Percentiles rank a stretch among this genome's conserved stretches.
These are phyloP conservation scores for Epinephelus moara DNA, from an alignment of 2,113 vertebrate species.

Conservation along the genomic window DNA sequence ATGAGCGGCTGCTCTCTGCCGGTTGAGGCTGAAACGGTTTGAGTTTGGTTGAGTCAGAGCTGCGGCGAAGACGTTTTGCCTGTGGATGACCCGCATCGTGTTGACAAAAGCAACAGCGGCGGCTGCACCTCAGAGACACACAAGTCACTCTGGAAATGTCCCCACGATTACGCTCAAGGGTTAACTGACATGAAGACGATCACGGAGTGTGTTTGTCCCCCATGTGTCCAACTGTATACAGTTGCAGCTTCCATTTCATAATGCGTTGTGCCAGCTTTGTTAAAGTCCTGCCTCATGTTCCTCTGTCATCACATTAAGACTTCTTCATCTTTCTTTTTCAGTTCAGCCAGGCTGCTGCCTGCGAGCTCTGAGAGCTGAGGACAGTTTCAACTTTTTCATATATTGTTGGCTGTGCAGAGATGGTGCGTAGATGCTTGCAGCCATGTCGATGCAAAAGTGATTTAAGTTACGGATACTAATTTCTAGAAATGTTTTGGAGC, in stretches of 20 bases:
- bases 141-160: conserved; percentile 25
- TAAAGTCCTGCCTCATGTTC: neutral
- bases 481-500: too few species aligned
- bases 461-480: too few species aligned
- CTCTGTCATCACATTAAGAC: neutral
- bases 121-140: conserved; percentile 50
- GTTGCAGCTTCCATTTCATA: neutral
- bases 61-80: conserved; percentile 10
- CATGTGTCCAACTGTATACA: conserved; percentile 31
- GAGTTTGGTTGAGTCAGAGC: conserved; percentile 46
- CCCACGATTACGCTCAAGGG: conserved; percentile 29
- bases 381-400: neutral
- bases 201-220: conserved; percentile 28
- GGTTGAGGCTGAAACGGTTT: conserved; percentile 48
- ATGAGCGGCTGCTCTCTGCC: neutral
- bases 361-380: neutral
- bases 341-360: neutral
- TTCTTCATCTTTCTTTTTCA: neutral
- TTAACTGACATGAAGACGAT: conserved; percentile 58
- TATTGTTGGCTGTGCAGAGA: too few species aligned
- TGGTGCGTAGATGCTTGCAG: too few species aligned
- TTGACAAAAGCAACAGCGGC: conserved; percentile 56
- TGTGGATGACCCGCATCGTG: conserved; percentile 40
- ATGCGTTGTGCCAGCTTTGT: neutral
- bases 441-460: too few species aligned